Evolutionary conservation across 2,797 vertebrate species (phyloP).

Genomic region (Nothura maculosa): DNA sequence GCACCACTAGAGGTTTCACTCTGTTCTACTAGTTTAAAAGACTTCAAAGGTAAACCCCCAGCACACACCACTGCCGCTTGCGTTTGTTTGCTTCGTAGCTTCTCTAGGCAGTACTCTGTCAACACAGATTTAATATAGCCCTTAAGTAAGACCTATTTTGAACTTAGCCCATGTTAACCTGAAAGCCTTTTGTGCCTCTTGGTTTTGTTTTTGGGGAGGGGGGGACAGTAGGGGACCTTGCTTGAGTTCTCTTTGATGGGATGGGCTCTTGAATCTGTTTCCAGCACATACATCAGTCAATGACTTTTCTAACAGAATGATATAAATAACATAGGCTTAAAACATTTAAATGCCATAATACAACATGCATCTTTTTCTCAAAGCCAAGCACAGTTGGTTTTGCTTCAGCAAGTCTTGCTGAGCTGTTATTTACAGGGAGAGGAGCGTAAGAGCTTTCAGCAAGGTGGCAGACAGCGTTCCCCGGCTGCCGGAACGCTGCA

Average conservation of each 20-base stretch:
- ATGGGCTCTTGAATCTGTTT: not conserved
- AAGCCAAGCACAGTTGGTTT: not conserved
- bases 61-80: not conserved
- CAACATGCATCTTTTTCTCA: not conserved
- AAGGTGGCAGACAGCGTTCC: not conserved
- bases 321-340: not conserved
- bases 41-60: not conserved
- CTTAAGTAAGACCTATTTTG: not conserved
- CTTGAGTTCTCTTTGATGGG: not conserved
- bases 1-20: not conserved
- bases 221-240: too few relatives aligned
- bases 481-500: not conserved
- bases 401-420: not conserved
- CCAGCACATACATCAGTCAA: not conserved
- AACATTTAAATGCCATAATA: not conserved
- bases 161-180: not conserved
- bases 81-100: not conserved
- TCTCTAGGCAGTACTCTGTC: not conserved
- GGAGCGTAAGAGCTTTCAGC: not conserved
- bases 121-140: not conserved
- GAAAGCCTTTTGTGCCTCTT: not conserved
- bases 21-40: not conserved
- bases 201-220: not conserved
- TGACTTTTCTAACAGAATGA: not conserved
- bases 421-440: not conserved